Evolutionary conservation across 2,888 invertebrate species (phyloP).

Genomic region (Andrena bucephala): DNA sequence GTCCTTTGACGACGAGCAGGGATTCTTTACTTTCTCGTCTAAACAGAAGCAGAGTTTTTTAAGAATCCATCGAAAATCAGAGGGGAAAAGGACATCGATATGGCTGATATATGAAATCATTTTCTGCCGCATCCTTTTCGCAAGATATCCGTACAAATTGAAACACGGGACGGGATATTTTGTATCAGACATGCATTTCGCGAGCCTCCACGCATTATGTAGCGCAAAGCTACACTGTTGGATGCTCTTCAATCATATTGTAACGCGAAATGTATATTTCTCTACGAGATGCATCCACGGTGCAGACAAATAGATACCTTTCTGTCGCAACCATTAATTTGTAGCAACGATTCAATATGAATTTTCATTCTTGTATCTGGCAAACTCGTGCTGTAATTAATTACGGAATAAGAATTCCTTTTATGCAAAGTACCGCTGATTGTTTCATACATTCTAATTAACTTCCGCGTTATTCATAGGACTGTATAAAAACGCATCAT

Average conservation of each 20-base stretch:
- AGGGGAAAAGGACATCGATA: slow-evolving; percentile 8
- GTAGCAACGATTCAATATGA: not conserved
- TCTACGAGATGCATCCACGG: slow-evolving; percentile 1
- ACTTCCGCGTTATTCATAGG: not conserved
- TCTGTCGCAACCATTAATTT: not conserved
- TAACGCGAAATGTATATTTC: slow-evolving; percentile 28
- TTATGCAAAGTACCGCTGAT: not conserved
- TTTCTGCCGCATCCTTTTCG: not conserved
- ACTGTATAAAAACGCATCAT: not conserved
- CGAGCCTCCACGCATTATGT: slow-evolving; percentile 8
- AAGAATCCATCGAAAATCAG: slow-evolving; percentile 37
- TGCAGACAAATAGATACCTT: not conserved
- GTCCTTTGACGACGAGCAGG: not conserved
- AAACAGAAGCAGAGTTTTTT: not conserved
- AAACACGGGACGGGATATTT: slow-evolving; percentile 23
- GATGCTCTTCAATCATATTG: slow-evolving; percentile 35
- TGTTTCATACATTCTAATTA: slow-evolving; percentile 1
- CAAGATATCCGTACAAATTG: slow-evolving; percentile 28
- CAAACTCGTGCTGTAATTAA: not conserved
- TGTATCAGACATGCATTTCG: slow-evolving; percentile 18
- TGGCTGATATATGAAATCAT: slow-evolving; percentile 18
- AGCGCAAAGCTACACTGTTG: not conserved
- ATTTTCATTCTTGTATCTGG: not conserved
- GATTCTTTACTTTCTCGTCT: not conserved
- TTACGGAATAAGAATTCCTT: not conserved